Percentiles rank a stretch among this genome's conserved stretches.
These are phyloP conservation scores for Acrobasis repandana DNA, from an alignment of 2,888 invertebrate species.

Conservation along the genomic window DNA sequence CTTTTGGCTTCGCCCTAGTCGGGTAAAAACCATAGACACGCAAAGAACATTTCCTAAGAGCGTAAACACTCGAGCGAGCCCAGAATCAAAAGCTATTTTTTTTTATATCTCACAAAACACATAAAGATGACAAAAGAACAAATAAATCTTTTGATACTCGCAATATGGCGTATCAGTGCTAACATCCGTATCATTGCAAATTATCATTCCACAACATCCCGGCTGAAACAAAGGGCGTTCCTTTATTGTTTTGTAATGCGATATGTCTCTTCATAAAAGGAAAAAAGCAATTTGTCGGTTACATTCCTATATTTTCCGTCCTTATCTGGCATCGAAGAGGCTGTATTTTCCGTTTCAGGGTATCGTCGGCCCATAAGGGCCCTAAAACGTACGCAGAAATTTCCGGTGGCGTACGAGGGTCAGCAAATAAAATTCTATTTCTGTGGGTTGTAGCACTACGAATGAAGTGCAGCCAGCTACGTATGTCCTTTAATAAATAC, in stretches of 20 bases:
- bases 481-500: neutral
- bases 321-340: slow-evolving; percentile 1
- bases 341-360: slow-evolving; percentile 1
- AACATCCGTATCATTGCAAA: slow-evolving; percentile 21
- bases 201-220: slow-evolving; percentile 26
- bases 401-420: slow-evolving; percentile 4
- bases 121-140: neutral
- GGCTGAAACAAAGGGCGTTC: slow-evolving; percentile 26
- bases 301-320: neutral
- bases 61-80: neutral
- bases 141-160: slow-evolving; percentile 7
- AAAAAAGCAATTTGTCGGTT: slow-evolving; percentile 29
- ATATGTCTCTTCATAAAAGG: slow-evolving; percentile 29
- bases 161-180: slow-evolving; percentile 20
- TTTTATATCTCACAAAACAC: slow-evolving; percentile 1
- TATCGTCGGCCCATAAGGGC: slow-evolving; percentile 2
- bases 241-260: slow-evolving; percentile 30
- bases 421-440: slow-evolving; percentile 12
- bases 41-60: slow-evolving; percentile 1
- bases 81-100: neutral
- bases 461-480: neutral
- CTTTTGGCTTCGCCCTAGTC: no score
- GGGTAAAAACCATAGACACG: no score
- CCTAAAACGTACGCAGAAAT: slow-evolving; percentile 16
- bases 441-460: neutral